Percentiles rank a stretch among this genome's conserved stretches.
phyloP scores from a whole-genome alignment of 2,888 invertebrate genomes.

The Eudemis profundana region DNA sequence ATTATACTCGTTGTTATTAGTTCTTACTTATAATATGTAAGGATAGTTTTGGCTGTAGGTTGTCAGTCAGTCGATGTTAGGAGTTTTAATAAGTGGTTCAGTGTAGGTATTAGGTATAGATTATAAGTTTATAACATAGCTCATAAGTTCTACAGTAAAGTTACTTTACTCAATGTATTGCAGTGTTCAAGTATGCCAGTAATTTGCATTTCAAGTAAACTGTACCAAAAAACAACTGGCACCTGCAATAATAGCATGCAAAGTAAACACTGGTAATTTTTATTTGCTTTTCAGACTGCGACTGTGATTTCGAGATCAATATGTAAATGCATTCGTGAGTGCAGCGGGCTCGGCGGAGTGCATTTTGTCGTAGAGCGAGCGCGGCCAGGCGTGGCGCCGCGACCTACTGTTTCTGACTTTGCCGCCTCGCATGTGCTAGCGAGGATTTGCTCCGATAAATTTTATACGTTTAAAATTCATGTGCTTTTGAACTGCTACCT shows the following conservation, averaged over 20 bases:
- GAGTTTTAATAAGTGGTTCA: too few species aligned
- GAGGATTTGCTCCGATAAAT: slow-evolving; percentile 53
- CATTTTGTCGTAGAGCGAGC: slow-evolving; percentile 75
- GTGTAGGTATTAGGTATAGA: too few species aligned
- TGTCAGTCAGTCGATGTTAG: too few species aligned
- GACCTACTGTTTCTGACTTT: slow-evolving; percentile 66
- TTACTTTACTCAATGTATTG: too few species aligned
- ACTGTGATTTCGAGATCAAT: slow-evolving; percentile 78
- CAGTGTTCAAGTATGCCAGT: too few species aligned
- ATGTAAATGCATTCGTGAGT: slow-evolving; percentile 79
- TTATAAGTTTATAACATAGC: too few species aligned
- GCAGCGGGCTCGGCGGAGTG: slow-evolving; percentile 66
- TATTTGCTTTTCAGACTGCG: slow-evolving; percentile 67
- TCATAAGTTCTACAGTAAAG: too few species aligned
- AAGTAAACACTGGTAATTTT: slow-evolving; percentile 56
- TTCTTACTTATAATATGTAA: too few species aligned
- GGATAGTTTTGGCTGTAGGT: too few species aligned
- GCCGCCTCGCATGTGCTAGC: slow-evolving; percentile 52
- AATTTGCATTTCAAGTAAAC: slow-evolving; percentile 22
- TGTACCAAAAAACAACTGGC: slow-evolving; percentile 13
- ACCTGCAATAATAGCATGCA: slow-evolving; percentile 41
- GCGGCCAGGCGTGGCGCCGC: slow-evolving; percentile 60
- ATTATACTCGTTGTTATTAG: too few species aligned
- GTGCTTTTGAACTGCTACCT: slow-evolving; percentile 30
- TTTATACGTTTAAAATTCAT: slow-evolving; percentile 36